These are phyloP conservation scores for Theonella swinhoei DNA, from an alignment of 37 sponge, comb jelly and placozoan genomes.

Conservation along the genomic window DNA sequence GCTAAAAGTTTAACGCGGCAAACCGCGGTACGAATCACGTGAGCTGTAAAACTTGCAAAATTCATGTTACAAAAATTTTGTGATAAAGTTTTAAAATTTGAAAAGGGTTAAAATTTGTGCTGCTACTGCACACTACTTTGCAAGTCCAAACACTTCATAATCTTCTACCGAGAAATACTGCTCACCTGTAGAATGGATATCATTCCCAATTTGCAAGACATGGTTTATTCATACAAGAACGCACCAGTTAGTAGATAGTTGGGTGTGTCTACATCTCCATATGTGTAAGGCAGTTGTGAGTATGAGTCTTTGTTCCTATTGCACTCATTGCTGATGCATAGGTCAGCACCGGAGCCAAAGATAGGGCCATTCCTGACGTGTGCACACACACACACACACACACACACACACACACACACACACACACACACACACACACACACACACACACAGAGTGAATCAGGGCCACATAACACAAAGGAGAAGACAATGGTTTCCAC, in stretches of 20 bases:
- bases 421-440: not conserved
- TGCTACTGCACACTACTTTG: not conserved
- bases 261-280: constrained; percentile 32
- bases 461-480: too few species aligned
- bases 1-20: not conserved
- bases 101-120: not conserved
- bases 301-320: constrained; percentile 77
- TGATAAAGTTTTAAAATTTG: too few species aligned
- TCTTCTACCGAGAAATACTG: constrained; percentile 80
- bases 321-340: constrained; percentile 77
- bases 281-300: constrained; percentile 76
- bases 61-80: too few species aligned
- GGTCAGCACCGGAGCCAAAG: constrained; percentile 91
- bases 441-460: not conserved
- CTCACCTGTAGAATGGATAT: constrained; percentile 48
- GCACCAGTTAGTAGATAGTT: constrained; percentile 28
- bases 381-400: too few species aligned
- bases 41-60: too few species aligned
- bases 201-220: too few species aligned
- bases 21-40: too few species aligned
- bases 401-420: not conserved
- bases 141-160: constrained; percentile 83
- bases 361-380: constrained; percentile 79
- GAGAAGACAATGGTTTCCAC: not conserved
- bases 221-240: not conserved